Base-by-base conservation (phyloP, 2,888 invertebrate genomes). In the Meiosimyza platycephala region DNA sequence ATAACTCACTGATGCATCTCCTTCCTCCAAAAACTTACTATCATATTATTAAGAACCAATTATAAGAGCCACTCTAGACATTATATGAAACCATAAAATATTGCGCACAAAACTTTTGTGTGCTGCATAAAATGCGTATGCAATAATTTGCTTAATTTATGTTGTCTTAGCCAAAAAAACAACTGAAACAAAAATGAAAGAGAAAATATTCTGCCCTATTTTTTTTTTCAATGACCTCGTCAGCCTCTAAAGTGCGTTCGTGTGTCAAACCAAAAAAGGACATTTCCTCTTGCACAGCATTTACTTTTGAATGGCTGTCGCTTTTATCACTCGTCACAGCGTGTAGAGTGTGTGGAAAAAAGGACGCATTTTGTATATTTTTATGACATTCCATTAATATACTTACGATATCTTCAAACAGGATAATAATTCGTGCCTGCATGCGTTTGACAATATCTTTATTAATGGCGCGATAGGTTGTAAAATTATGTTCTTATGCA, bases 381-480 rank as follows among this genome's bases (percentile, higher is more conserved):
- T 67, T 67, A 67, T 67, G 67, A 67, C 67, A 57, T 57, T 67
- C 55, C 67, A 67, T 69, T 60, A 69, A 69, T 62, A 40, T 40
- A n/a, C n/a, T n/a, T n/a, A 9, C 40, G 40, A 40, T 52, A 52
- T 62, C 18, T 51, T 62, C 18, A 16, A 60, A 52, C 69, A 69
- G 69, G 69, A 69, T 69, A 69, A 69, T 69, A 60, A 69, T 62
- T 69, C 51, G 69, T 28, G 59, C 59, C 48, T 59, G 50, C 68
- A 50, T 59, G 68, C 68, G 52, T 40, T 66, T 51, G 66, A 69
- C 60, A 69, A 69, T 62, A 69, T 60, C 69, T 62, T 69, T 69
- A 69, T 69, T 69, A 69, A 69, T 69, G 69, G 51, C 52, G 69
- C 48, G 40, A 40, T 28, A 40, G 60, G 33, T 28, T 47, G 57